Evolutionary conservation across 2,797 vertebrate species (phyloP).

Genomic region (Pampus argenteus): DNA sequence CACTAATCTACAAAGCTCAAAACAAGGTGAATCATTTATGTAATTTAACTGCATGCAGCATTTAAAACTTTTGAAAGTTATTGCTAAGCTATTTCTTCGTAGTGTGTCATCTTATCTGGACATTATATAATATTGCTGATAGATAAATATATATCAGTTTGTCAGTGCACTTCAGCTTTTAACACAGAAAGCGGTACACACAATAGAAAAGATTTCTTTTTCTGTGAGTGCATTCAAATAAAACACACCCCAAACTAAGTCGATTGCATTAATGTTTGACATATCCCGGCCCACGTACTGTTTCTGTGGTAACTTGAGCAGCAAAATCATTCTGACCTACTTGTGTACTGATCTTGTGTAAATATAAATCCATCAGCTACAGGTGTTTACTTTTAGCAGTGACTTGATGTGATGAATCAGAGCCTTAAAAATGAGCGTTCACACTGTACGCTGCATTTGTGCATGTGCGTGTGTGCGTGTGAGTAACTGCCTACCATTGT

Average conservation of each 20-base stretch:
- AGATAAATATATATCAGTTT: too few relatives aligned
- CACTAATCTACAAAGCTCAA: conserved; percentile 3
- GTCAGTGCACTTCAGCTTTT: too few relatives aligned
- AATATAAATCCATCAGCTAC: conserved; percentile 37
- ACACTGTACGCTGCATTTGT: background rate
- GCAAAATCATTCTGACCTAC: background rate
- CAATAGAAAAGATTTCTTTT: too few relatives aligned
- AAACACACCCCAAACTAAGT: conserved; percentile 9
- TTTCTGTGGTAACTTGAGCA: background rate
- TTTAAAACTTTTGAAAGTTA: background rate
- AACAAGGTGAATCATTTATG: background rate
- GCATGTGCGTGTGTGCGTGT: conserved; percentile 1
- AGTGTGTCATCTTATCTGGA: too few relatives aligned
- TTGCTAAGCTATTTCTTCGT: background rate
- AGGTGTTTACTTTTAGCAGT: conserved; percentile 35
- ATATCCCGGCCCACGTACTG: background rate
- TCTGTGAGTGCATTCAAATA: too few relatives aligned
- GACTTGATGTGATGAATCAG: background rate
- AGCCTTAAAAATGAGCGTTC: background rate
- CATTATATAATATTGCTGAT: too few relatives aligned
- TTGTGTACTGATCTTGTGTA: conserved; percentile 15
- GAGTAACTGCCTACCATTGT: conserved; percentile 83
- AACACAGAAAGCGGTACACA: too few relatives aligned
- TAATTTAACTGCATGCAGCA: background rate
- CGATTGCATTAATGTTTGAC: background rate